A percentile compares a stretch with the other conserved stretches of the same genome.
phyloP scores from a whole-genome alignment of 92 coral and sea anemone species.

The Epizoanthus stellaris region DNA sequence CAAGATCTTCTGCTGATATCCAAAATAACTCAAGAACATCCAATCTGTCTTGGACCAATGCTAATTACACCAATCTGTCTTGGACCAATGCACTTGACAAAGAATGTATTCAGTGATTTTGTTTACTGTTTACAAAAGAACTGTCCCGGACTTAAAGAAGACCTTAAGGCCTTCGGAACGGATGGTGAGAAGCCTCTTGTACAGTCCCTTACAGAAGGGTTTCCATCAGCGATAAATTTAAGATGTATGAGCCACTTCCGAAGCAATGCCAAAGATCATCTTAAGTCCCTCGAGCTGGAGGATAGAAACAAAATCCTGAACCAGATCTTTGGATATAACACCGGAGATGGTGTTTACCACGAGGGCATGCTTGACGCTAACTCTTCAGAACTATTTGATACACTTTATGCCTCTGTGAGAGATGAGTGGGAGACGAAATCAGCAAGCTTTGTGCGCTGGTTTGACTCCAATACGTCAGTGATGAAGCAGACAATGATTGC shows the following conservation, averaged over 20 bases:
- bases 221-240: constrained; percentile 31
- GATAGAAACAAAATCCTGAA: constrained; percentile 34
- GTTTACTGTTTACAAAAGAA: constrained; percentile 50
- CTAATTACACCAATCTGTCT: constrained; percentile 51
- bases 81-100: constrained; percentile 49
- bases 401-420: constrained; percentile 52
- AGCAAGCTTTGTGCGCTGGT: constrained; percentile 53
- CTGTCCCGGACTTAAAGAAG: constrained; percentile 50
- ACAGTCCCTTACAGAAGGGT: constrained; percentile 45
- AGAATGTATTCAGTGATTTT: constrained; percentile 45
- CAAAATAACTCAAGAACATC: constrained; percentile 56
- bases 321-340: constrained; percentile 53
- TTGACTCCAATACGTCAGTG: constrained; percentile 42
- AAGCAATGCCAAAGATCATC: constrained; percentile 51
- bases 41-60: constrained; percentile 51
- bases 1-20: constrained; percentile 45
- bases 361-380: constrained; percentile 57
- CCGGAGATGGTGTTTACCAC: constrained; percentile 47
- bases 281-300: constrained; percentile 35
- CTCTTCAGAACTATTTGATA: constrained; percentile 53
- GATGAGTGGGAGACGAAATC: constrained; percentile 45
- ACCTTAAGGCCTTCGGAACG: constrained; percentile 51
- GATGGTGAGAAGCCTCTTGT: constrained; percentile 55
- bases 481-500: constrained; percentile 51
- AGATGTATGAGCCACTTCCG: constrained; percentile 60